A percentile compares a stretch with the other conserved stretches of the same genome.
phyloP scores from a whole-genome alignment of 2,888 invertebrate genomes.

The Mesorhabditis spiculigera region DNA sequence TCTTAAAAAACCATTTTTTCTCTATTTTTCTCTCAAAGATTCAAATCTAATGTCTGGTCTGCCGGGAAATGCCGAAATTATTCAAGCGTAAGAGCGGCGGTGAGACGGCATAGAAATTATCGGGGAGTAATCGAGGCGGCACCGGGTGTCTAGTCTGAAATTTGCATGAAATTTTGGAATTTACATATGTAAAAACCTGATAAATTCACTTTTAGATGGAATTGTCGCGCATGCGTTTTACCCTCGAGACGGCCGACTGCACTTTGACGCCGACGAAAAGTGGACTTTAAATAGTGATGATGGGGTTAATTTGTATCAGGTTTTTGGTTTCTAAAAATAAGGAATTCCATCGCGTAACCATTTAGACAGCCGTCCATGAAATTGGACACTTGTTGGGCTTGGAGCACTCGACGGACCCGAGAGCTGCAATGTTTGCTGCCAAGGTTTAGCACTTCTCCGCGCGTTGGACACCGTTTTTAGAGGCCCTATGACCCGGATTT shows the following conservation, averaged over 20 bases:
- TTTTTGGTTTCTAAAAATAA: slow-evolving; percentile 11
- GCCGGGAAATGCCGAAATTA: no score
- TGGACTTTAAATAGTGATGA: slow-evolving; percentile 48
- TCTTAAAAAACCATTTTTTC: no score
- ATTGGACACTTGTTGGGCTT: slow-evolving; percentile 85
- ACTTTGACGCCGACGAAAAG: slow-evolving; percentile 56
- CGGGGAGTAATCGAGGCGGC: no score
- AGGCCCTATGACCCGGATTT: slow-evolving; percentile 31
- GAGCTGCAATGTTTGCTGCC: slow-evolving; percentile 56
- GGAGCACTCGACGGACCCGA: slow-evolving; percentile 80
- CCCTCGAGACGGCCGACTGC: slow-evolving; percentile 53
- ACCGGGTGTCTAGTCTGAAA: no score
- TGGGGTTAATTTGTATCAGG: slow-evolving; percentile 55
- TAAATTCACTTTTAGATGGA: slow-evolving; percentile 35
- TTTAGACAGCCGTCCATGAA: slow-evolving; percentile 56
- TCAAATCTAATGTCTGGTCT: no score
- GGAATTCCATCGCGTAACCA: not conserved
- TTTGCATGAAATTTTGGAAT: not conserved
- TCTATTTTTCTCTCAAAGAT: no score
- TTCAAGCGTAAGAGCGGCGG: no score
- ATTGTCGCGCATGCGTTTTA: slow-evolving; percentile 56
- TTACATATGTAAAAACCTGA: not conserved
- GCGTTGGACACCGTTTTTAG: not conserved
- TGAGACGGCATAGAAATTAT: no score
- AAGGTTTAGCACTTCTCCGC: slow-evolving; percentile 14